These are phyloP conservation scores for Bombus confusus DNA, from an alignment of 1,140 invertebrate genomes.

Conservation along the genomic window DNA sequence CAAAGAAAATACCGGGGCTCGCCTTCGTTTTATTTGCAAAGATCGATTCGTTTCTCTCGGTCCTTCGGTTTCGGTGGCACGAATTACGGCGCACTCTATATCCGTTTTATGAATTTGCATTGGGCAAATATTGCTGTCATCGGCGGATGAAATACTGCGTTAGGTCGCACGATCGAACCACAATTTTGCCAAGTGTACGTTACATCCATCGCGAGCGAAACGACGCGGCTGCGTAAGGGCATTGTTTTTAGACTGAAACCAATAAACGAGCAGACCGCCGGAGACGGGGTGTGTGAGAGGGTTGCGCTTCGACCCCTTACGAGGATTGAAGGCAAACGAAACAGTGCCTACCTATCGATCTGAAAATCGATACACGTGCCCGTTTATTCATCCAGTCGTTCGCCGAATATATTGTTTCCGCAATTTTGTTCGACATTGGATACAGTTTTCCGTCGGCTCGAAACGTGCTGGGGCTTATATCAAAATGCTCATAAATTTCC, in stretches of 20 bases:
- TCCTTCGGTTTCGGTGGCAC: background rate
- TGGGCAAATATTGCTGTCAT: slow-evolving; percentile 57
- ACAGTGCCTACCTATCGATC: slow-evolving; percentile 62
- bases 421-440: slow-evolving; percentile 69
- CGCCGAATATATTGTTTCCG: slow-evolving; percentile 71
- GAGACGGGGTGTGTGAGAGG: background rate
- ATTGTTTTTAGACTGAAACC: slow-evolving; percentile 75
- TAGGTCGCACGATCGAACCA: slow-evolving; percentile 42
- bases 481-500: slow-evolving; percentile 65
- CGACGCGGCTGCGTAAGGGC: slow-evolving; percentile 63
- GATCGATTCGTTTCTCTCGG: background rate
- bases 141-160: slow-evolving; percentile 50
- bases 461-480: slow-evolving; percentile 57
- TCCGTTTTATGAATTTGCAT: slow-evolving; percentile 46
- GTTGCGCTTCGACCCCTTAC: slow-evolving; percentile 39
- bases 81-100: slow-evolving; percentile 3
- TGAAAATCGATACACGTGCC: slow-evolving; percentile 65
- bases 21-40: background rate
- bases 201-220: slow-evolving; percentile 50
- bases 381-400: slow-evolving; percentile 71
- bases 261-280: slow-evolving; percentile 69
- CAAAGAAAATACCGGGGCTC: background rate
- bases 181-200: slow-evolving; percentile 62
- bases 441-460: slow-evolving; percentile 64
- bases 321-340: slow-evolving; percentile 65